Conservation (phyloP, 2,113 vertebrate species). For the Protobothrops mucrosquamatus region DNA sequence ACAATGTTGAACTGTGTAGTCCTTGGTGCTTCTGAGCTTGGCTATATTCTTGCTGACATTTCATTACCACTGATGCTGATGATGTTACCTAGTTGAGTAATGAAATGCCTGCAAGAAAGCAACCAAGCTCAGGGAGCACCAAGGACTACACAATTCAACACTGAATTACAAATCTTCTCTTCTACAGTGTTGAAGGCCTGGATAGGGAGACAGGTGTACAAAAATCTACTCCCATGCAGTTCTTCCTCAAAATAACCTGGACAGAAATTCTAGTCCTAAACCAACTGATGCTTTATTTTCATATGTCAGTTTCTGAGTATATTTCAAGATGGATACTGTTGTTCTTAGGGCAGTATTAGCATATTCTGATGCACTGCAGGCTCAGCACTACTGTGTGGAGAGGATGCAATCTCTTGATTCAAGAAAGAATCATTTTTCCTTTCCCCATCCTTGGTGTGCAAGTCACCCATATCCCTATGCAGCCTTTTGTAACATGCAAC, state of each 20-base stretch:
- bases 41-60: neutral
- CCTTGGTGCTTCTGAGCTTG: neutral
- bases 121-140: neutral
- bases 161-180: neutral
- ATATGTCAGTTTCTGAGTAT: neutral
- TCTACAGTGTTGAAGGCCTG: neutral
- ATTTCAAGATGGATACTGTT: neutral
- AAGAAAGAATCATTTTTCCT: neutral
- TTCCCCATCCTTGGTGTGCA: neutral
- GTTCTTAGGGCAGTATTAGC: neutral
- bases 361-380: neutral
- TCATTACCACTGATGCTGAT: neutral
- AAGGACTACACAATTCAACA: neutral
- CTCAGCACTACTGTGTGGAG: neutral
- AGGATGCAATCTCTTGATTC: neutral
- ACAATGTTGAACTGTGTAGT: neutral
- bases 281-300: neutral
- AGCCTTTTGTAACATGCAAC: neutral
- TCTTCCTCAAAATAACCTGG: neutral
- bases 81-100: neutral
- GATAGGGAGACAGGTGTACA: neutral
- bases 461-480: neutral
- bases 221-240: neutral
- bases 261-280: neutral
- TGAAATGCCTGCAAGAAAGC: neutral